Evolutionary conservation across 2,888 invertebrate species (phyloP), one percentile per base, ranked within the genome.

Genomic region (Alsophila aescularia): DNA sequence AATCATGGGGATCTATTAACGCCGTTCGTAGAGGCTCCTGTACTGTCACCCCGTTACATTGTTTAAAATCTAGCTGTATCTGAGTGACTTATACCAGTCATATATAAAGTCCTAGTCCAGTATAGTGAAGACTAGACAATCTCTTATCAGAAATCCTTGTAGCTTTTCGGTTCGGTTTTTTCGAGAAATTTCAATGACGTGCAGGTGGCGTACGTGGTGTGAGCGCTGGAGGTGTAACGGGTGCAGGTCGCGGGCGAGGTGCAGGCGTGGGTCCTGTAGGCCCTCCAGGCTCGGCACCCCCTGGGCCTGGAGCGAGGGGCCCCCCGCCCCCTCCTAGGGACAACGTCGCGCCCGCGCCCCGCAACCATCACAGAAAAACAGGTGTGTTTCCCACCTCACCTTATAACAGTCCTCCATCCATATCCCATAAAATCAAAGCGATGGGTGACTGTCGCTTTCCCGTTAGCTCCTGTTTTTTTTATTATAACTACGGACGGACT

Each of bases 281-380:
- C 71, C 73, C 61, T 15, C 73, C 73, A 6, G 72, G 81, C 10
- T 77, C 79, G 4, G 72, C 69, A 0, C 78, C 79, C 8, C 72
- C 75, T 10, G 89, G 96, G 41, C 96, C 96, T 4, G 97, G 97
- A n/a, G 96, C 96, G 3, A 93, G 96, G 69, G 97, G 97, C 44
- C 97, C 97, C n/a, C 97, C 96, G 35, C 96, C 96, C 27, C 97
- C 97, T 8, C 96, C 97, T 0, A 91, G 96, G 57, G 96, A 96
- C 72, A 93, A 93, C 77, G 93, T 93, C 75, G 92, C 83, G 53
- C 81, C 86, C 52, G 81, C 79, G 54, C 85, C 84, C 58, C 83
- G 90, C 58, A 87, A 83, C 65, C 90, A 85, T 56, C 89, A 87
- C 64, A 82, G 92, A 67, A 92, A 90, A 70, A 78, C 91, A 91